Conservation (phyloP, 2,888 invertebrate species). For the Drosophila picticornis region DNA sequence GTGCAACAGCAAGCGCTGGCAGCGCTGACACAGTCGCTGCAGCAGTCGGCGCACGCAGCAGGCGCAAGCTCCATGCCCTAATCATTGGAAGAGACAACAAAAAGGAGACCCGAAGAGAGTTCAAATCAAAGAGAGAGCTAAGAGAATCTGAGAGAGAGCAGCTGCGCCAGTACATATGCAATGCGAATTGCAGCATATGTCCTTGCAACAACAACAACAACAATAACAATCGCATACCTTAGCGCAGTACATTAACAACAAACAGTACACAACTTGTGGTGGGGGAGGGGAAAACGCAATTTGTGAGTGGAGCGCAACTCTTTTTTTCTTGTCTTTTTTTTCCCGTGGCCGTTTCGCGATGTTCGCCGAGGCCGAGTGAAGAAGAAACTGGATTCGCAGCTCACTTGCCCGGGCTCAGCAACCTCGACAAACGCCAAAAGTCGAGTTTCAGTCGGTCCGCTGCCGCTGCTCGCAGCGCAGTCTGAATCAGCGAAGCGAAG, state of each 20-base stretch:
- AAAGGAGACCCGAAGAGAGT: slow-evolving; percentile 1
- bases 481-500: slow-evolving; percentile 73
- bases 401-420: slow-evolving; percentile 72
- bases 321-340: slow-evolving; percentile 20
- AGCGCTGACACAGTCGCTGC: slow-evolving; percentile 51
- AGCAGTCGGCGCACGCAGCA: slow-evolving; percentile 61
- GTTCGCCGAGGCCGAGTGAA: slow-evolving; percentile 74
- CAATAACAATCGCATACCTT: slow-evolving; percentile 34
- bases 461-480: slow-evolving; percentile 38
- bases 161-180: slow-evolving; percentile 59
- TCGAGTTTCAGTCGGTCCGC: slow-evolving; percentile 66
- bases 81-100: neutral
- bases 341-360: slow-evolving; percentile 60
- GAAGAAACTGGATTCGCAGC: slow-evolving; percentile 79
- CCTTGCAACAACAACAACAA: slow-evolving; percentile 31
- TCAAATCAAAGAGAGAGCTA: neutral
- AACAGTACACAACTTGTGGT: slow-evolving; percentile 18
- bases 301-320: slow-evolving; percentile 25
- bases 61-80: slow-evolving; percentile 60
- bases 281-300: slow-evolving; percentile 20
- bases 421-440: slow-evolving; percentile 75
- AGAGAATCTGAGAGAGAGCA: slow-evolving; percentile 5
- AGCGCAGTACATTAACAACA: slow-evolving; percentile 33
- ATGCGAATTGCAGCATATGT: slow-evolving; percentile 41
- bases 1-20: slow-evolving; percentile 50